Evolutionary conservation across 1,140 invertebrate species (phyloP), one percentile per base, ranked within the genome.

Genomic region (Sycophaga agraensis): DNA sequence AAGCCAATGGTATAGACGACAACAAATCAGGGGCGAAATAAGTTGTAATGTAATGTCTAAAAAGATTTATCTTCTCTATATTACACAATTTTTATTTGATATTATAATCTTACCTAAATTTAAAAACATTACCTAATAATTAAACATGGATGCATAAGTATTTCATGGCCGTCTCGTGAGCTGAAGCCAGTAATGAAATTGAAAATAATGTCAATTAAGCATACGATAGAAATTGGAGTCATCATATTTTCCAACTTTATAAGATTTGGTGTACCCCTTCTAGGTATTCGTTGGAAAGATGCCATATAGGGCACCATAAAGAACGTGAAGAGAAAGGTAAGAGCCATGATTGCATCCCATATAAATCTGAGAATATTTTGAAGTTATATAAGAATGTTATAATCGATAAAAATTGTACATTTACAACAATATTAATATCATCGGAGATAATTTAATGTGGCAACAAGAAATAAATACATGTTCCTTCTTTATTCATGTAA

Each of bases 331-430:
- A 76, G 6, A 6, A 56, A 70, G 6, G 17, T 69, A 1, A 71
- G 16, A 1, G 63, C 65, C 75, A 77, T 77, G 24, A 77, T 21
- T 4, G 66, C 37, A n/a, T 77, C 68, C 75, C 75, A 77, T 8
- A 43, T 49, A 48, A 73, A 72, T 46, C 75, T 76, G 61, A 19
- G 35, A 49, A 21, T 26, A 31, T 43, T 43, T 22, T n/a, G n/a
- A n/a, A n/a, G n/a, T n/a, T n/a, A n/a, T n/a, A n/a, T n/a, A n/a
- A n/a, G n/a, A n/a, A n/a, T n/a, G n/a, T n/a, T n/a, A n/a, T n/a
- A n/a, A n/a, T n/a, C n/a, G n/a, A n/a, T n/a, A n/a, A n/a, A n/a
- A n/a, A n/a, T n/a, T n/a, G n/a, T n/a, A n/a, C 28, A 31, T 11
- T 31, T 31, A 31, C 28, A 31, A 4, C 28, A 31, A 11, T 31